Percentiles rank a stretch among this genome's conserved stretches.
phyloP scores from a whole-genome alignment of 2,888 invertebrate genomes.

The Melikaiella ostensackeni region DNA sequence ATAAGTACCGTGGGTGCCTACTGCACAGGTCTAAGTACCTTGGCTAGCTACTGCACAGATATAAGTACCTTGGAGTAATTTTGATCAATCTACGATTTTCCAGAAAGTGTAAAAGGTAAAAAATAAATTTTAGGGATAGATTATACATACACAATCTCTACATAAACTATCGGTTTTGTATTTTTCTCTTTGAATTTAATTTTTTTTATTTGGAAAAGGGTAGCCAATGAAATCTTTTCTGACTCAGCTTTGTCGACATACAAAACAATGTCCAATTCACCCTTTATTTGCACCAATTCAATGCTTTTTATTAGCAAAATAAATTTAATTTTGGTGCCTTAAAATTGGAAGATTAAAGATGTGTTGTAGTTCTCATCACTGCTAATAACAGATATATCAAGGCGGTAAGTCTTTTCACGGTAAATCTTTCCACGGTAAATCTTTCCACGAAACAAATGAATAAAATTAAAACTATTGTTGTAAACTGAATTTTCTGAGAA shows the following conservation, averaged over 20 bases:
- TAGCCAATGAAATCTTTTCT: neutral
- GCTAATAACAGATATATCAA: neutral
- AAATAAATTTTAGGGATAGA: no score
- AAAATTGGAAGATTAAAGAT: neutral
- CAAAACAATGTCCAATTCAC: neutral
- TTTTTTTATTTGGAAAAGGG: neutral
- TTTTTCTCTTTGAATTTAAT: conserved; percentile 45
- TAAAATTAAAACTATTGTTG: neutral
- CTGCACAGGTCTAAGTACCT: no score
- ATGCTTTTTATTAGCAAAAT: neutral
- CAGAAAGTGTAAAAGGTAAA: no score
- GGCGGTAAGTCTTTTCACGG: neutral
- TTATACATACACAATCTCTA: no score
- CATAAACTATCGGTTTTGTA: neutral
- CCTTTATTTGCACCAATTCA: neutral
- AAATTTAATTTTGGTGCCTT: neutral
- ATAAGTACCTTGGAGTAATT: no score
- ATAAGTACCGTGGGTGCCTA: no score
- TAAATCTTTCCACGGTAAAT: neutral
- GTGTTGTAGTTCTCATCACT: neutral
- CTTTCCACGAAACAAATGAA: no score
- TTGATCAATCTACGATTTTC: no score
- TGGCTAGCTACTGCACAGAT: no score
- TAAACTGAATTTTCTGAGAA: neutral
- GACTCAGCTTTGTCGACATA: neutral